Percentiles rank a stretch among this genome's conserved stretches.
These are phyloP conservation scores for Choristoneura fumiferana DNA, from an alignment of 1,140 invertebrate species.

Conservation along the genomic window DNA sequence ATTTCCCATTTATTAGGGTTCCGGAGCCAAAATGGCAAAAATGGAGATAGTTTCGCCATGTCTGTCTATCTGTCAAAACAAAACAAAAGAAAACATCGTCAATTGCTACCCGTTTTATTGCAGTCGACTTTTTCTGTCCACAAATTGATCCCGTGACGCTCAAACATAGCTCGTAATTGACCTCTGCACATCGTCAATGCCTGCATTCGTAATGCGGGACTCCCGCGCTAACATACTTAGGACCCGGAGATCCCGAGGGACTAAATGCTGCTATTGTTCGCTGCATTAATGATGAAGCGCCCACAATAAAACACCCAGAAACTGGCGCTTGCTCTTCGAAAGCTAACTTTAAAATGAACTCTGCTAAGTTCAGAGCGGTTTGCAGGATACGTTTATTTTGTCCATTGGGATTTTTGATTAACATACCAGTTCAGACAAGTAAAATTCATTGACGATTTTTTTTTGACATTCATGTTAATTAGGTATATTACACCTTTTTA, in stretches of 20 bases:
- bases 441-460: not conserved
- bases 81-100: not conserved
- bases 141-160: constrained; percentile 4
- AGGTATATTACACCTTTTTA: no score
- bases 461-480: no score
- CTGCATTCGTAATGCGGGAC: constrained; percentile 14
- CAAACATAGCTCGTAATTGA: constrained; percentile 12
- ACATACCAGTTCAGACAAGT: not conserved
- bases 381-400: not conserved
- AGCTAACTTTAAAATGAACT: not conserved
- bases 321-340: not conserved
- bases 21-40: no score
- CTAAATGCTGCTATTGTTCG: constrained; percentile 2
- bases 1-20: no score
- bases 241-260: constrained; percentile 4
- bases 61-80: no score
- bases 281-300: constrained; percentile 14
- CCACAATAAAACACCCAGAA: constrained; percentile 14
- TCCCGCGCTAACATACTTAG: constrained; percentile 10
- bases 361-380: not conserved
- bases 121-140: not conserved
- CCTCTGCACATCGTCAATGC: constrained; percentile 15
- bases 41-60: no score
- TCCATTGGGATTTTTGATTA: not conserved
- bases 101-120: not conserved